A percentile compares a stretch with the other conserved stretches of the same genome.
Evolutionary conservation across 2,797 vertebrate genomes (phyloP).

Genomic region (Sylvilagus floridanus): DNA sequence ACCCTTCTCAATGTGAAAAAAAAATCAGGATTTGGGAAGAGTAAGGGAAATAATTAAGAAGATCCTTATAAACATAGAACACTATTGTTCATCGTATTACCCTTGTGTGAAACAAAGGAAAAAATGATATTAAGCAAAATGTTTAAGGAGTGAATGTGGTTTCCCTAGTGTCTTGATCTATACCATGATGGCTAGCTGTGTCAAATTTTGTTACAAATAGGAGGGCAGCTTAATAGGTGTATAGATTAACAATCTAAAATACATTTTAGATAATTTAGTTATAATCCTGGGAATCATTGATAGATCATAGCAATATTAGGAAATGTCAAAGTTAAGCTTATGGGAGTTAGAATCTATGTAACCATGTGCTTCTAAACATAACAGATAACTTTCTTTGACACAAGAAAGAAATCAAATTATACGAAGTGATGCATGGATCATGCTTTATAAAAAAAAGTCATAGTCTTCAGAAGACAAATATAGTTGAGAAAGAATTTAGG

Average conservation of each 20-base stretch:
- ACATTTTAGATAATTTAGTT: constrained; percentile 70
- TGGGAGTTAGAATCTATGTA: constrained; percentile 74
- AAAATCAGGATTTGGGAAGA: not conserved
- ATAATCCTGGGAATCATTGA: constrained; percentile 70
- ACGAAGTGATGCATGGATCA: constrained; percentile 57
- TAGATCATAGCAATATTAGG: constrained; percentile 82
- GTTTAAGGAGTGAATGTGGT: constrained; percentile 51
- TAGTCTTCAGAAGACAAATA: constrained; percentile 61
- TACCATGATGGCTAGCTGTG: constrained; percentile 67
- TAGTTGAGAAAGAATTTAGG: constrained; percentile 78
- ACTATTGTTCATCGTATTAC: not conserved
- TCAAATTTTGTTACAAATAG: constrained; percentile 78
- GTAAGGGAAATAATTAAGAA: constrained; percentile 47
- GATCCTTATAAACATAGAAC: not conserved
- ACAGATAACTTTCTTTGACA: constrained; percentile 71
- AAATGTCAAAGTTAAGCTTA: constrained; percentile 79
- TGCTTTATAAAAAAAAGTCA: constrained; percentile 46
- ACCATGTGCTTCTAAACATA: constrained; percentile 79
- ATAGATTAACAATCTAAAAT: constrained; percentile 82
- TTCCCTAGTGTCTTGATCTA: not conserved
- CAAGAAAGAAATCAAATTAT: constrained; percentile 79
- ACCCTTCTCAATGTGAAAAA: not conserved
- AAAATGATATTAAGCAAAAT: not conserved
- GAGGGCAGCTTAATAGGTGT: constrained; percentile 69
- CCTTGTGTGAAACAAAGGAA: not conserved